These are phyloP conservation scores for Sebastes oblongus DNA, from an alignment of 2,797 vertebrate genomes.

Conservation along the genomic window DNA sequence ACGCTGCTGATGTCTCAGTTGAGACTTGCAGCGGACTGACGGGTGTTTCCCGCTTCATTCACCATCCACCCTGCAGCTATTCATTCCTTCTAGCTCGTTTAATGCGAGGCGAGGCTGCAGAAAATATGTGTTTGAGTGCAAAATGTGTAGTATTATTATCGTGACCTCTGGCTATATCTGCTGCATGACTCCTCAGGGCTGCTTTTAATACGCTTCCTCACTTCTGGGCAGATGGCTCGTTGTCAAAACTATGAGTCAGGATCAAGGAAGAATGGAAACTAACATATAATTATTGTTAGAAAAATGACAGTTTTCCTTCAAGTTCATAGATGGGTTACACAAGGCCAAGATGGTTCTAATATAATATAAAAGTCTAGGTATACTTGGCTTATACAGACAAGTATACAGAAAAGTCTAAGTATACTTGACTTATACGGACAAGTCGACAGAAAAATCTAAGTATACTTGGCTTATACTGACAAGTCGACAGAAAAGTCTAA, in stretches of 20 bases:
- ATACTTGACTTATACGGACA: no score
- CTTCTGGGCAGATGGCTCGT: constrained; percentile 24
- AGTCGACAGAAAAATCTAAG: no score
- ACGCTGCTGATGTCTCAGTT: constrained; percentile 35
- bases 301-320: neutral
- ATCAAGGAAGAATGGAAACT: neutral
- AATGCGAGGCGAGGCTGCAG: constrained; percentile 73
- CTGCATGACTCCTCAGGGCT: neutral
- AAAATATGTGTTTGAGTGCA: constrained; percentile 22
- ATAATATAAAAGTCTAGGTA: neutral
- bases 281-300: neutral
- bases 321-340: neutral
- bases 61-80: constrained; percentile 67
- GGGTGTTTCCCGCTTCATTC: constrained; percentile 72
- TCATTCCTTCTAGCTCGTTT: constrained; percentile 68
- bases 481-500: no score
- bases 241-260: constrained; percentile 1
- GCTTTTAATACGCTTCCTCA: neutral
- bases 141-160: neutral
- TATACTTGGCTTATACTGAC: no score
- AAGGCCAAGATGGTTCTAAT: neutral
- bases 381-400: no score
- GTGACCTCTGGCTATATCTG: constrained; percentile 23
- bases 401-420: no score
- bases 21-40: constrained; percentile 65